A percentile compares a stretch with the other conserved stretches of the same genome.
Conservation (phyloP, 1,140 invertebrate genomes). For the Penaeus chinensis region DNA sequence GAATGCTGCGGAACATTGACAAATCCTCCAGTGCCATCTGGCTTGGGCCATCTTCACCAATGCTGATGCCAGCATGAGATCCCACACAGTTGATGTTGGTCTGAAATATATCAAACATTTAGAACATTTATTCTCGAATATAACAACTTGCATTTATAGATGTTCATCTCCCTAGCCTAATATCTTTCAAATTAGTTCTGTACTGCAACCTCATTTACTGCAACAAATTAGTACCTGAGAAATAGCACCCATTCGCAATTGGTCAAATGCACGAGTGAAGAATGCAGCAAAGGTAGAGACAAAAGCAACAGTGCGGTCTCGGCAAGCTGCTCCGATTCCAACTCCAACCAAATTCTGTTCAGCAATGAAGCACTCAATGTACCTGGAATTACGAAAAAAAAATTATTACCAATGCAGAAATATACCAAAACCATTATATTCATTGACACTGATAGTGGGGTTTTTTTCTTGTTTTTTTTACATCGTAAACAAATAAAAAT, state of each 20-base stretch:
- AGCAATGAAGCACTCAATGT: conserved; percentile 98
- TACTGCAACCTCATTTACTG: too few species aligned
- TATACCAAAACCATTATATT: not conserved
- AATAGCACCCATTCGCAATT: conserved; percentile 98
- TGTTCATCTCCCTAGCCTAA: too few species aligned
- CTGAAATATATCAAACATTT: conserved; percentile 68
- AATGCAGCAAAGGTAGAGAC: conserved; percentile 98
- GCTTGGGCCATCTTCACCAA: conserved; percentile 95
- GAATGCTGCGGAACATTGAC: conserved; percentile 93
- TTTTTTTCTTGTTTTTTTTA: too few species aligned
- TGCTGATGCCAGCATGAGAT: conserved; percentile 93
- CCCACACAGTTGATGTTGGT: conserved; percentile 95
- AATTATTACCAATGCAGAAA: not conserved
- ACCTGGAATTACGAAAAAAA: conserved; percentile 71
- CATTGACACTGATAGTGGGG: not conserved
- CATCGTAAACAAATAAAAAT: too few species aligned
- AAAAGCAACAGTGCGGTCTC: conserved; percentile 90
- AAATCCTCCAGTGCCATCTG: conserved; percentile 99
- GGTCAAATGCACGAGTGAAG: conserved; percentile 76
- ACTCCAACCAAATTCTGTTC: conserved; percentile 98
- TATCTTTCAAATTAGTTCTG: not conserved
- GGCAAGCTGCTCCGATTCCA: conserved; percentile 90
- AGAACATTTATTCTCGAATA: not conserved
- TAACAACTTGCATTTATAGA: not conserved
- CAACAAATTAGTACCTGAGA: conserved; percentile 73